Evolutionary conservation across 2,888 invertebrate genomes (phyloP).

Genomic region (Andrena bicolor): DNA sequence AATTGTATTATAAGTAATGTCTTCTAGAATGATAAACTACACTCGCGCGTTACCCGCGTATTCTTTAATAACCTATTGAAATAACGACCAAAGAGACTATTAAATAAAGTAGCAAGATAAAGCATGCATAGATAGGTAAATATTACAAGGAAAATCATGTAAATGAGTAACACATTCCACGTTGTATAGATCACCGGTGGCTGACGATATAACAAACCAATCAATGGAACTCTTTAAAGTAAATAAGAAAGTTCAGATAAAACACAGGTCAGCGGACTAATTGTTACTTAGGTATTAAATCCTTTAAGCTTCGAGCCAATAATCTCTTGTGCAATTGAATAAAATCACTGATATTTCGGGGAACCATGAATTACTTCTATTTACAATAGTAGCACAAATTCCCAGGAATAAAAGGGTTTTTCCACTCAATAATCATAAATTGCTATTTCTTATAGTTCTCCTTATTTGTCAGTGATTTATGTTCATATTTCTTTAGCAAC

Average conservation of each 20-base stretch:
- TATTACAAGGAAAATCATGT: not conserved
- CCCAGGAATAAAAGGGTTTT: too few relatives aligned
- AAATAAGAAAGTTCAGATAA: too few relatives aligned
- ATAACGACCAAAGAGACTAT: not conserved
- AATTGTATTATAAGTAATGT: not conserved
- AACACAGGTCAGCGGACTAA: too few relatives aligned
- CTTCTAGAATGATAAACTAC: too few relatives aligned
- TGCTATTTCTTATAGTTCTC: too few relatives aligned
- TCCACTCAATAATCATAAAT: too few relatives aligned
- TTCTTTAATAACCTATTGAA: not conserved
- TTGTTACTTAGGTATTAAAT: not conserved
- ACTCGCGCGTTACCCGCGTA: not conserved
- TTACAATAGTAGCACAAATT: too few relatives aligned
- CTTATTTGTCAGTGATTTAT: too few relatives aligned
- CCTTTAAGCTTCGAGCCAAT: not conserved
- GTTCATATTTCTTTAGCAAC: not conserved
- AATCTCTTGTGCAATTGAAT: not conserved
- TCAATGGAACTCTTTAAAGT: not conserved
- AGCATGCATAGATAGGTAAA: not conserved
- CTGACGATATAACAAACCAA: not conserved
- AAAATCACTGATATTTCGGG: not conserved
- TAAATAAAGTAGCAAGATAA: not conserved
- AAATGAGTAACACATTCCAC: not conserved
- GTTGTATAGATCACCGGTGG: not conserved
- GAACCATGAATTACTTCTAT: too few relatives aligned